Evolutionary conservation across 1,140 invertebrate species (phyloP), one percentile per base, ranked within the genome.

Genomic region (Papilio polyxenes): DNA sequence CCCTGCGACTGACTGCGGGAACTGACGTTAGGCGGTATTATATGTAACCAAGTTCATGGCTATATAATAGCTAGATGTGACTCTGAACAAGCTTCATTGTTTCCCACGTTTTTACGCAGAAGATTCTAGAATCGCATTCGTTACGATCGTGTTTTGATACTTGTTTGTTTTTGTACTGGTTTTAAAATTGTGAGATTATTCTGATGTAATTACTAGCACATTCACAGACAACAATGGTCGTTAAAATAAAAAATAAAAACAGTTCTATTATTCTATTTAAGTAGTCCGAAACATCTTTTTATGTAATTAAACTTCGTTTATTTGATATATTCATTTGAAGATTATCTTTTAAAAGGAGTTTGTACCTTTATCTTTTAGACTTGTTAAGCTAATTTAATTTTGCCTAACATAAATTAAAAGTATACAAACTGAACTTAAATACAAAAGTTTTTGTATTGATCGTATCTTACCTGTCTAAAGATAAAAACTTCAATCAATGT

Each of bases 1-100:
- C 89, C 86, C 89, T 85, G 81, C 81, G 59, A 78, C 81, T 81
- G 82, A 75, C 77, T 48, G 74, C 83, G 82, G 85, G 82, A 84
- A 84, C 17, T 3, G 77, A 62, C 31, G 77, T 82, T 81, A 83
- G 75, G 81, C 78, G 82, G 79, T 69, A 77, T 81, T 65, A 82
- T 79, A 81, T 11, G 7, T 65, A 40, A 40, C 51, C 82, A 81
- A 82, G 80, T 65, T 79, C 82, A 82, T 11, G 75, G 80, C 59
- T 75, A 31, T 37, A 72, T 56, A 44, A 44, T 44, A 9, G 3
- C 23, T 75, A 62, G 56, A 44, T 2, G 23, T 20, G 31, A 77
- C 31, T 72, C 23, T 72, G 31, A 72, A 72, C 11, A 37, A 37
- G 23, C 11, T 69, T 69, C 1, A 15, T 65, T 10, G 0, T 69